Base-by-base conservation (phyloP, 2,888 invertebrate genomes). In the Dermolepida albohirtum region DNA sequence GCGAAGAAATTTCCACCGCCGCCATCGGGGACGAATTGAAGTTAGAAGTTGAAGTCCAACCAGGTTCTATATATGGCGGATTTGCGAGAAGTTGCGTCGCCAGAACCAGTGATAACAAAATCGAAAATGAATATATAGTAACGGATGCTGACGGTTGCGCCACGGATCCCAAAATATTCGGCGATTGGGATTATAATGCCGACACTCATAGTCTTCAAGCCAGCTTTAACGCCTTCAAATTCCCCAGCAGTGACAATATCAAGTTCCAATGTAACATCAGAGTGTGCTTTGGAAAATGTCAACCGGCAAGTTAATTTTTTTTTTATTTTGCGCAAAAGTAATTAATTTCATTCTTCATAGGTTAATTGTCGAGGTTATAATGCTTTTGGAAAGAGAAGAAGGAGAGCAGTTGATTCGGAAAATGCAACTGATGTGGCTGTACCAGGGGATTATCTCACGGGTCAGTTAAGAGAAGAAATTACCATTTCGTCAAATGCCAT, bases 81-180 rank as follows among this genome's bases (percentile, higher is more conserved):
- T 96, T 96, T 79, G 96, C 96, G 1, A 88, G 96, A 75, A 95
- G 93, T 78, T 97, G 96, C 80, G 92, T 96, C 12, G 96, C 96
- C 63, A 95, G 95, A 82, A 96, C 97, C 0, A 93, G 93, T 86
- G 95, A 95, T 81, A 91, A 92, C 74, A 93, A 91, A 77, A 87
- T 92, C 39, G 95, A 96, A 80, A 96, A 95, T 78, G 95, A 96
- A 79, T 96, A 96, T 79, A 89, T 92, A 22, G 96, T 97, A 27
- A 96, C 96, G 0, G 96, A 97, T 81, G 95, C 94, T 77, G 93
- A 96, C 77, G 96, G 96, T 62, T 96, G 96, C 80, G 95, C 96
- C 44, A 95, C 95, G 0, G 96, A 96, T 84, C 92, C 95, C 22
- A 91, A 92, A 44, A 95, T 96, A 79, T 96, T 96, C 78, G 95